Evolutionary conservation across 2,113 vertebrate species (phyloP).

Genomic region (Hippocampus guttulatus): DNA sequence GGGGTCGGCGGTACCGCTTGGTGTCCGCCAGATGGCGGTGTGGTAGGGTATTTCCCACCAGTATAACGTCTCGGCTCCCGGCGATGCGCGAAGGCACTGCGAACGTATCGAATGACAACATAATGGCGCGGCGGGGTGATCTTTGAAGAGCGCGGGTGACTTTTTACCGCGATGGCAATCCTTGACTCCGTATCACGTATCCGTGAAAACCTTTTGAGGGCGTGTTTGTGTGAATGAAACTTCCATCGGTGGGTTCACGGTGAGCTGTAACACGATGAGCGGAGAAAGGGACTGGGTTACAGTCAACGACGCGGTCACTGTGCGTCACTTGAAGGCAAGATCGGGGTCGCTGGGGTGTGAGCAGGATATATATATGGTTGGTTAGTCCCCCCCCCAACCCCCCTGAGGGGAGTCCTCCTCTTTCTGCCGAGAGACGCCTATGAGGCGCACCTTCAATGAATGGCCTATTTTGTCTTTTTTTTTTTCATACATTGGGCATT

Average conservation of each 20-base stretch:
- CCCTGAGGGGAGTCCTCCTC: neutral
- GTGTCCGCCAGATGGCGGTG: no score
- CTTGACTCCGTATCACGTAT: neutral
- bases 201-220: neutral
- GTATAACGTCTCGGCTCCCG: conserved; percentile 48
- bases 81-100: conserved; percentile 10
- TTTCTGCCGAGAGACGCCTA: neutral
- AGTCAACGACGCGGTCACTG: conserved; percentile 11
- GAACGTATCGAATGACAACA: conserved; percentile 41
- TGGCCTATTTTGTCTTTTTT: no score
- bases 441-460: no score
- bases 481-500: no score
- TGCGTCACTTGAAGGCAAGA: conserved; percentile 13
- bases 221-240: neutral
- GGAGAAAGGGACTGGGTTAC: conserved; percentile 3
- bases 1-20: no score
- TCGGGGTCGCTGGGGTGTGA: conserved; percentile 26
- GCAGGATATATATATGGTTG: conserved; percentile 13
- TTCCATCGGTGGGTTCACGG: neutral
- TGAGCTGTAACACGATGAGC: neutral
- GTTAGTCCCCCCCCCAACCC: neutral
- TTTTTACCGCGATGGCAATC: conserved; percentile 25
- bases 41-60: conserved; percentile 59
- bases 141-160: neutral
- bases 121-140: conserved; percentile 15